Conservation (phyloP, 2,113 vertebrate genomes). For the Lampris incognitus region DNA sequence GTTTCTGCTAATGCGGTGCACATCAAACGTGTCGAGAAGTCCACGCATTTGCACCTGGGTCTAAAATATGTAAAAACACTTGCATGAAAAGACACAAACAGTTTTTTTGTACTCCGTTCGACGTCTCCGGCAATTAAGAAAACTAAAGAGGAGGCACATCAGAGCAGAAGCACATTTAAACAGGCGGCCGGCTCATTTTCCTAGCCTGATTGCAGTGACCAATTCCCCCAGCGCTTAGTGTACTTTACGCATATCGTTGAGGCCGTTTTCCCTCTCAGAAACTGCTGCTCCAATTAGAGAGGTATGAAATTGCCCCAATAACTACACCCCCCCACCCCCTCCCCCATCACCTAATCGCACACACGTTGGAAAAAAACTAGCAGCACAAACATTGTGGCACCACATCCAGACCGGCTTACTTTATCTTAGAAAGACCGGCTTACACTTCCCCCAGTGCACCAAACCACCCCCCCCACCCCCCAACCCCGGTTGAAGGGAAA, state of each 20-base stretch:
- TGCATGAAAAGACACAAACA: conserved; percentile 61
- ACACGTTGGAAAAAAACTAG: conserved; percentile 37
- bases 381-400: background rate
- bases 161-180: conserved; percentile 56
- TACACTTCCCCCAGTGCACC: conserved; percentile 37
- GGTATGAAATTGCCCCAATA: conserved; percentile 40
- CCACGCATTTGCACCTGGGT: conserved; percentile 62
- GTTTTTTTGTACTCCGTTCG: conserved; percentile 57
- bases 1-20: conserved; percentile 63
- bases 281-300: conserved; percentile 48
- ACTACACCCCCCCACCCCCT: conserved; percentile 41
- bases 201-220: conserved; percentile 60
- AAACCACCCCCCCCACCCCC: conserved; percentile 31
- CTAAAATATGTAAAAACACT: conserved; percentile 71
- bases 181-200: conserved; percentile 57
- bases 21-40: conserved; percentile 64
- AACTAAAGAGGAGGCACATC: conserved; percentile 67
- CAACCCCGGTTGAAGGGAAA: conserved; percentile 6
- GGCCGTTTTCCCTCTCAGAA: conserved; percentile 29
- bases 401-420: conserved; percentile 13
- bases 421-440: conserved; percentile 34
- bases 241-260: conserved; percentile 45
- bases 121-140: conserved; percentile 66
- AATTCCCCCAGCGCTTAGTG: conserved; percentile 40
- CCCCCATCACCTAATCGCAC: conserved; percentile 29